Conservation (phyloP, 2,797 vertebrate genomes). For the Peromyscus aztecus region DNA sequence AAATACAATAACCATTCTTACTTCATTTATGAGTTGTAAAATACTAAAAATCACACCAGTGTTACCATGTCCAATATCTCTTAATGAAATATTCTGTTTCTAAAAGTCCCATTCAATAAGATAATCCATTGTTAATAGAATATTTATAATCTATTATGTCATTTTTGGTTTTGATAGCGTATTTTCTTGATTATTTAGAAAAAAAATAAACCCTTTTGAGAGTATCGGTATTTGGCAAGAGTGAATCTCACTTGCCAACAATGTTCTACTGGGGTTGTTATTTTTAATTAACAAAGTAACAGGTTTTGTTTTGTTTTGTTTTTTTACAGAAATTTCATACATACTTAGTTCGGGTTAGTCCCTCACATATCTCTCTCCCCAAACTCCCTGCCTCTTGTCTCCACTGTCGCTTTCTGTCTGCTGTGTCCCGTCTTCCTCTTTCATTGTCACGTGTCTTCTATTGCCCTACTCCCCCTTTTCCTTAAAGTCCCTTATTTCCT, state of each 20-base stretch:
- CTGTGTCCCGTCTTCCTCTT: neutral
- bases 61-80: neutral
- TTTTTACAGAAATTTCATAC: neutral
- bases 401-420: no score
- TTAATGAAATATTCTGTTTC: slow-evolving; percentile 1
- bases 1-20: neutral
- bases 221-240: neutral
- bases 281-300: neutral
- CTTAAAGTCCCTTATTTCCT: neutral
- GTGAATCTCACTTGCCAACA: slow-evolving; percentile 44
- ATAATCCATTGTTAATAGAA: slow-evolving; percentile 1
- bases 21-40: slow-evolving; percentile 37
- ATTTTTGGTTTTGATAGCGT: neutral
- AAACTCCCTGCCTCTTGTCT: no score
- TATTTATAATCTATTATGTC: neutral
- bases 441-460: neutral
- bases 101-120: neutral
- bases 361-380: neutral
- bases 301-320: neutral
- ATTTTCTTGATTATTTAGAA: slow-evolving; percentile 34
- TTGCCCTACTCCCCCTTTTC: no score
- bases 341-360: neutral
- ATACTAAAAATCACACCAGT: slow-evolving; percentile 41
- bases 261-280: neutral
- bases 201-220: slow-evolving; percentile 18